Evolutionary conservation across 2,797 vertebrate genomes (phyloP), one percentile per base, ranked within the genome.

Genomic region (Sebastes hubbsi): DNA sequence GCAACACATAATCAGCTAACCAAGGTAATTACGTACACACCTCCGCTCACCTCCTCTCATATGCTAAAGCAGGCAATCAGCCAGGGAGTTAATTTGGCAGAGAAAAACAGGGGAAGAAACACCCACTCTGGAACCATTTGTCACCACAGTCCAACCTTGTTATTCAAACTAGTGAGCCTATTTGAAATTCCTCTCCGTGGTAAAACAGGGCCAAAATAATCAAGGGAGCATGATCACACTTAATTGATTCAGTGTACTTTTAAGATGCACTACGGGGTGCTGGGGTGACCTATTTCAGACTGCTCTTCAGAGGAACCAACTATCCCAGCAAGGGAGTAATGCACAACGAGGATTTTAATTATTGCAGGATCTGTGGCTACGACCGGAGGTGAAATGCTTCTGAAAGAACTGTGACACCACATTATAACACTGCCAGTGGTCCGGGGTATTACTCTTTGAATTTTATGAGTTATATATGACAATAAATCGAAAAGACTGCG

Each of bases 171-270:
- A 87, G 86, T 30, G 86, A 92, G 93, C 92, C 91, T 94, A 88
- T 95, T 94, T 93, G 86, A 95, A 95, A 95, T 95, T 95, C 94
- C 92, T 95, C 93, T 94, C 87, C 77, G 78, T 91, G 87, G 88
- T 92, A 94, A 94, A 94, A 95, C 93, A 94, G 92, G 93, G 93
- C 92, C 93, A 92, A 95, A 95, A 96, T 95, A 95, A 96, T 96
- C 94, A 95, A 92, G 94, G 93, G 94, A 95, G 94, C 91, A 89
- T 93, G 94, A 96, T 96, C 94, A 92, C 93, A 93, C 93, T 94
- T 96, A 95, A 96, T 95, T 93, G 94, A 95, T 95, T 95, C 92
- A 92, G 94, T 94, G 95, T 94, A 95, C 93, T 95, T 94, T 95
- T 92, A 95, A 95, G 94, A 96, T 86, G 89, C 93, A 92, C 95